These are phyloP conservation scores for Trilocha varians DNA, from an alignment of 2,888 invertebrate species.

Conservation along the genomic window DNA sequence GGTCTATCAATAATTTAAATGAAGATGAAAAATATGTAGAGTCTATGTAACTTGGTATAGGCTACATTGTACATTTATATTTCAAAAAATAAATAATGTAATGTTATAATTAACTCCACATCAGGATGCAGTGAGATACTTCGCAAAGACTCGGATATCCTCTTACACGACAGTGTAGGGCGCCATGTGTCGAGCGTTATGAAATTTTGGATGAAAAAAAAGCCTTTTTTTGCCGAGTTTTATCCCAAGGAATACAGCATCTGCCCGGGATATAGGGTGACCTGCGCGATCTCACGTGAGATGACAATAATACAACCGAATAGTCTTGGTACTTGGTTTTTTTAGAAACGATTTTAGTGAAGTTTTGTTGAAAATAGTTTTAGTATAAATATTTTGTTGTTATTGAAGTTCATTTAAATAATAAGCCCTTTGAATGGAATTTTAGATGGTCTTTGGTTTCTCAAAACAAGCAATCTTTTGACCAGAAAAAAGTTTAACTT, in stretches of 20 bases:
- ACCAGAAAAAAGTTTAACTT: too few species aligned
- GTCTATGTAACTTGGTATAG: too few species aligned
- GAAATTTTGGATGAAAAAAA: slow-evolving; percentile 24
- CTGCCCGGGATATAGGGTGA: slow-evolving; percentile 61
- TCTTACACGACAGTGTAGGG: slow-evolving; percentile 6
- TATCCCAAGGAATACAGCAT: slow-evolving; percentile 39
- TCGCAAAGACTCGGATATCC: slow-evolving; percentile 18
- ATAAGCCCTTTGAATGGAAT: not conserved
- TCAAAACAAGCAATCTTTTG: too few species aligned
- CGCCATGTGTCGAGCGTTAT: slow-evolving; percentile 15
- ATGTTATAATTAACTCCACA: slow-evolving; percentile 5
- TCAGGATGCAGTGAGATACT: slow-evolving; percentile 7
- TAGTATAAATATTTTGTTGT: not conserved
- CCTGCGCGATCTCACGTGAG: slow-evolving; percentile 43
- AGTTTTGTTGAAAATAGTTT: too few species aligned
- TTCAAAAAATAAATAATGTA: too few species aligned
- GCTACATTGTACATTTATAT: not conserved
- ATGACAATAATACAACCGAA: slow-evolving; percentile 13
- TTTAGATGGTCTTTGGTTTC: too few species aligned
- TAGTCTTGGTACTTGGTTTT: slow-evolving; percentile 27
- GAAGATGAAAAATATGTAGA: too few species aligned
- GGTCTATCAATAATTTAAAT: too few species aligned
- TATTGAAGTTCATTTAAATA: not conserved
- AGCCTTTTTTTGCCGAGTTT: slow-evolving; percentile 29
- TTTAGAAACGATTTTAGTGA: too few species aligned